phyloP scores from a whole-genome alignment of 2,113 vertebrate species.

The Zosterops lateralis region DNA sequence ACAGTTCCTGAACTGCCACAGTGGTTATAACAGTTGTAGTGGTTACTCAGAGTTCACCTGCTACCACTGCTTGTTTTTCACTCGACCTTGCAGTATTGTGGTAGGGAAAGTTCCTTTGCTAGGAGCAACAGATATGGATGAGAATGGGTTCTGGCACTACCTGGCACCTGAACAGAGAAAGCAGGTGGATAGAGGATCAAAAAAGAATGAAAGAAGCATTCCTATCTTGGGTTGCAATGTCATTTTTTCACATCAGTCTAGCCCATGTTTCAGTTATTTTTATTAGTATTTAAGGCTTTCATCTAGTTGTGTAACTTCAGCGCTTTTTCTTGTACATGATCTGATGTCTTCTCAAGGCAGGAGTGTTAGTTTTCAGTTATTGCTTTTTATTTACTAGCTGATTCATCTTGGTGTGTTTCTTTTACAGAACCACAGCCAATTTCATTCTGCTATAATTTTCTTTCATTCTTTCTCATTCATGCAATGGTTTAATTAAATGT shows the following conservation, averaged over 20 bases:
- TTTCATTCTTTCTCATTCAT: slow-evolving; percentile 36
- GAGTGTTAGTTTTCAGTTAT: background rate
- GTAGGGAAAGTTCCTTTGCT: background rate
- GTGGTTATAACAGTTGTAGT: background rate
- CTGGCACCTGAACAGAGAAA: background rate
- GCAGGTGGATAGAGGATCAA: background rate
- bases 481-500: slow-evolving; percentile 25
- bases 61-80: background rate
- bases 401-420: slow-evolving; percentile 2
- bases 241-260: background rate
- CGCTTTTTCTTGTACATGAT: background rate
- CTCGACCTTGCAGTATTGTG: background rate
- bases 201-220: background rate
- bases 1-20: background rate
- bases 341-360: background rate
- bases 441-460: slow-evolving; percentile 4
- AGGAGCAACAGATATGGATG: background rate
- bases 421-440: background rate
- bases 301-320: background rate
- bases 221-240: background rate
- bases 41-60: background rate
- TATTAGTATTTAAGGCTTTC: background rate
- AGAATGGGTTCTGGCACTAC: background rate
- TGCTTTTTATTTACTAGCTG: slow-evolving; percentile 44
- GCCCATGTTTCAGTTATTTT: background rate